A percentile compares a stretch with the other conserved stretches of the same genome.
These are phyloP conservation scores for Drosophila jambulina DNA, from an alignment of 1,140 invertebrate genomes.

Conservation along the genomic window DNA sequence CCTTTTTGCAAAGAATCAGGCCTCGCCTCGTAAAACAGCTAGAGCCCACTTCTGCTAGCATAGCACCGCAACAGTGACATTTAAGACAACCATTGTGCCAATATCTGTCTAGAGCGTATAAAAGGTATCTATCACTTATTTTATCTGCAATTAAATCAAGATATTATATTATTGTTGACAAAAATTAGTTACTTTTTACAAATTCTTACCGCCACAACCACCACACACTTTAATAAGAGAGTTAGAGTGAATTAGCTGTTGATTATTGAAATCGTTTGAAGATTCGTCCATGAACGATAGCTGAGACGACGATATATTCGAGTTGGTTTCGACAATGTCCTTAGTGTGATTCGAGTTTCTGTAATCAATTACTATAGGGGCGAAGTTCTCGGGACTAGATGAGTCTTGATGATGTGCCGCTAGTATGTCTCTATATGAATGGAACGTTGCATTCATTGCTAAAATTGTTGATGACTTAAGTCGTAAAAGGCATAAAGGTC, in stretches of 20 bases:
- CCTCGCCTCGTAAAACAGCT: constrained; percentile 96
- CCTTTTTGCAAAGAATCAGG: constrained; percentile 97
- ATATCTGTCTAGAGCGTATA: constrained; percentile 95
- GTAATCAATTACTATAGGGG: constrained; percentile 83
- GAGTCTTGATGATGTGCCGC: constrained; percentile 88
- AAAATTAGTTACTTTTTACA: not conserved
- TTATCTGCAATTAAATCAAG: constrained; percentile 86
- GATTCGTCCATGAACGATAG: constrained; percentile 84
- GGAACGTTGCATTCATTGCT: constrained; percentile 90
- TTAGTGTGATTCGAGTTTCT: constrained; percentile 62
- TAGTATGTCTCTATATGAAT: constrained; percentile 89
- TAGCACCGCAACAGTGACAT: constrained; percentile 94
- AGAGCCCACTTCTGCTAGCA: constrained; percentile 94
- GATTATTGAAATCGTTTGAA: constrained; percentile 81
- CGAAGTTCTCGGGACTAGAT: constrained; percentile 87
- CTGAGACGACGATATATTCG: constrained; percentile 79
- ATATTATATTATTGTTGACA: constrained; percentile 14
- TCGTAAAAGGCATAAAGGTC: constrained; percentile 73
- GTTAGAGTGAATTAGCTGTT: constrained; percentile 87
- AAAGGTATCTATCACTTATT: constrained; percentile 94
- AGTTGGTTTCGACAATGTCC: constrained; percentile 71
- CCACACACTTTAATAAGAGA: constrained; percentile 88
- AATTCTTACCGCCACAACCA: constrained; percentile 86
- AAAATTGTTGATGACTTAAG: constrained; percentile 70
- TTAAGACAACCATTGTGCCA: constrained; percentile 97